Conservation (phyloP, 2,888 invertebrate genomes). For the Drosophila austrosaltans region DNA sequence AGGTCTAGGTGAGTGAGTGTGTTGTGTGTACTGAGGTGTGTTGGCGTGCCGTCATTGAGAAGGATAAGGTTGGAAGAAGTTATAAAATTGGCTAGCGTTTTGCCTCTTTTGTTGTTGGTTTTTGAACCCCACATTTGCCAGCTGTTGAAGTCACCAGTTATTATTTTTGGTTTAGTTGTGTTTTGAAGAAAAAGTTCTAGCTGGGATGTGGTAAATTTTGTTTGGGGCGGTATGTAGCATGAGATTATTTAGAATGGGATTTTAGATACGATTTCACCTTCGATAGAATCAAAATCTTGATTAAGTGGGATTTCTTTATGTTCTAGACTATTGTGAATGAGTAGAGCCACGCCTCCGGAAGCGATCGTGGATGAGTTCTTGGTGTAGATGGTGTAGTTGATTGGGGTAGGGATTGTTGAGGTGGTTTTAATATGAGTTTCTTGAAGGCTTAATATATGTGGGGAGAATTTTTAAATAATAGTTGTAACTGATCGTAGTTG, state of each 20-base stretch:
- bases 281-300: constrained; percentile 3
- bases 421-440: background rate
- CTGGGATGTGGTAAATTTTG: constrained; percentile 19
- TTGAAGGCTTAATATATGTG: constrained; percentile 6
- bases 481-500: constrained; percentile 3
- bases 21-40: constrained; percentile 16
- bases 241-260: constrained; percentile 3
- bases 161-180: background rate
- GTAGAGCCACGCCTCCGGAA: constrained; percentile 4
- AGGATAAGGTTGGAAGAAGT: constrained; percentile 6
- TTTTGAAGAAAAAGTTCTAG: constrained; percentile 1
- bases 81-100: constrained; percentile 13
- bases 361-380: background rate
- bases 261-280: constrained; percentile 1
- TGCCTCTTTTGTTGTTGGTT: constrained; percentile 12
- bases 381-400: constrained; percentile 1
- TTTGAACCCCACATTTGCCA: constrained; percentile 5
- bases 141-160: background rate
- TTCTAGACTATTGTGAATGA: constrained; percentile 1
- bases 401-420: background rate
- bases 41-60: constrained; percentile 14
- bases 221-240: constrained; percentile 1
- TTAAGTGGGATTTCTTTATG: background rate
- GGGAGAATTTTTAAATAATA: constrained; percentile 6
- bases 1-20: background rate